Base-by-base conservation (phyloP, 1,140 invertebrate species). In the Bombus huntii region DNA sequence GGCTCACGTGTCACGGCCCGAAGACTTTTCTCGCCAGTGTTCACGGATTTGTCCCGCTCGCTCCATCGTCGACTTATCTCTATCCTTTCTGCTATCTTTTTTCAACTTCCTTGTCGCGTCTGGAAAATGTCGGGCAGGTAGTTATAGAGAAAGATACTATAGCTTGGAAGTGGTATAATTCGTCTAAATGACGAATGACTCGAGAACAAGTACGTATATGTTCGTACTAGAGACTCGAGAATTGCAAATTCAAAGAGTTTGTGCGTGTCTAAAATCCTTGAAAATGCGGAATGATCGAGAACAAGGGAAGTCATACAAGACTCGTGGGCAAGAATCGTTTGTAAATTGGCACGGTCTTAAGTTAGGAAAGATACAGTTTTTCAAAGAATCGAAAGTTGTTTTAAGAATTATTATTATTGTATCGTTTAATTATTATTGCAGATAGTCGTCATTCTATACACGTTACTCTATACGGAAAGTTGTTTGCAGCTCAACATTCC, bases 1-100 rank as follows among this genome's bases (percentile, higher is more conserved):
- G 78, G 59, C 70, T 80, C 71, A 66, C 70, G 70, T 42, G 71
- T 53, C 37, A 57, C 78, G 77, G 6, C 44, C 22, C 28, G 25
- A 65, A 42, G 47, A 72, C 78, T 66, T 66, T 15, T 31, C 66
- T 57, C 68, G 10, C 25, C 13, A 25, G 10, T 68, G 59, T 62
- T 53, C 44, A 18, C 42, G 18, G 57, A 76, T 76, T 65, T 73
- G 9, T 73, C 2, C 53, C 53, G 34, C 53, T 18, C 71, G 15
- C 8, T 70, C 10, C 1, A 28, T 39, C 34, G 25, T 42, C 13
- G 3, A 5, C 28, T 25, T 44, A n/a, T 34, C 34, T 34, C 66
- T 22, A 22, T 25, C 9, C 3, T 10, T 37, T 37, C 18, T 37
- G 0, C 13, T 9, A 8, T 68, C 1, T 10, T 34, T 10, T 9